phyloP scores from a whole-genome alignment of 2,113 vertebrate species.

The Salvator merianae region DNA sequence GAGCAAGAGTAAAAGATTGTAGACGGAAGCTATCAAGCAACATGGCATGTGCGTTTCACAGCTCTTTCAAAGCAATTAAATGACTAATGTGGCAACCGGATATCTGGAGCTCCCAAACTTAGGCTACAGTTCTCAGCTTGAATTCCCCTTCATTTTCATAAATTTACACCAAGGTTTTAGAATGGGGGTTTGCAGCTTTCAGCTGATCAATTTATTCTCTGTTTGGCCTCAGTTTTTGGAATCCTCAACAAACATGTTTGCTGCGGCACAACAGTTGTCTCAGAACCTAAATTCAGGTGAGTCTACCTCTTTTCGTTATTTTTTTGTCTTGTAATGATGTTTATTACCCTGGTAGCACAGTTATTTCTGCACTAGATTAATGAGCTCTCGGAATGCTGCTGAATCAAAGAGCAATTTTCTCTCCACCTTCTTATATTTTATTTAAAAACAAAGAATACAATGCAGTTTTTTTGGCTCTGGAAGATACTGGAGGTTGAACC shows the following conservation, averaged over 20 bases:
- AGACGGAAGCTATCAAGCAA: not conserved
- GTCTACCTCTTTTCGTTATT: constrained; percentile 8
- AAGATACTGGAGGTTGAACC: too few species aligned
- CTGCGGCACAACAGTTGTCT: constrained; percentile 83
- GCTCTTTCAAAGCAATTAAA: not conserved
- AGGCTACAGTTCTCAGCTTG: not conserved
- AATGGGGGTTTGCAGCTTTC: not conserved
- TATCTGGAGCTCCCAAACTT: not conserved
- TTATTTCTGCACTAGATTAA: not conserved
- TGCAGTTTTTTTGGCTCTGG: too few species aligned
- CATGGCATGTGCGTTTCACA: not conserved
- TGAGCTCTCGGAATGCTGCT: not conserved
- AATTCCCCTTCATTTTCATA: not conserved
- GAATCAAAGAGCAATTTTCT: not conserved
- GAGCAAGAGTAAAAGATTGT: not conserved
- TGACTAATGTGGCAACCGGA: not conserved
- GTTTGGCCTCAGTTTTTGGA: constrained; percentile 87
- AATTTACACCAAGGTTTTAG: not conserved
- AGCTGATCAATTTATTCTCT: not conserved
- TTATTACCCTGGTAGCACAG: constrained; percentile 11
- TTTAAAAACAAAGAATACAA: too few species aligned
- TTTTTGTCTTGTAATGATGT: not conserved
- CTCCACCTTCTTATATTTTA: too few species aligned
- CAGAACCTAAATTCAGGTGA: constrained; percentile 83
- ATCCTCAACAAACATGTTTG: constrained; percentile 88